Evolutionary conservation across 2,888 invertebrate species (phyloP).

Genomic region (Halictus quadricinctus): DNA sequence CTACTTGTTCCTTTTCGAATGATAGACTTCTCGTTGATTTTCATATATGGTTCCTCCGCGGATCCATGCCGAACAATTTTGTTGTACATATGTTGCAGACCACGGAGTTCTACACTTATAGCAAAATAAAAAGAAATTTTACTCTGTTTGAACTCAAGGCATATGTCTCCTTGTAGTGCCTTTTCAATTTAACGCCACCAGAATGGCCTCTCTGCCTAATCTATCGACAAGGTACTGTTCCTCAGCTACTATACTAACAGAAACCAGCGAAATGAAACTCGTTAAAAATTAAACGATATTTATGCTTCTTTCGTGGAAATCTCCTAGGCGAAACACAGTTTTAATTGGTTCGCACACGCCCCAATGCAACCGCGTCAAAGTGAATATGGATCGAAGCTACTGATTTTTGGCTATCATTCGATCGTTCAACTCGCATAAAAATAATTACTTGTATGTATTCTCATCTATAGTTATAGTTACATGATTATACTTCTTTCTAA

Average conservation of each 20-base stretch:
- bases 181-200: neutral
- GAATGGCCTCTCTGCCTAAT: neutral
- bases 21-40: constrained; percentile 32
- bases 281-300: constrained; percentile 28
- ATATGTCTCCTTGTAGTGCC: neutral
- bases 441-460: constrained; percentile 64
- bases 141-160: neutral
- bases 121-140: neutral
- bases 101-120: neutral
- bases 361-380: constrained; percentile 28
- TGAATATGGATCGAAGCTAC: constrained; percentile 46
- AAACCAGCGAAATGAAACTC: neutral
- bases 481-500: constrained; percentile 71
- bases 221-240: neutral
- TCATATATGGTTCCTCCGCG: neutral
- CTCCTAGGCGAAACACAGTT: constrained; percentile 33
- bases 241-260: neutral
- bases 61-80: neutral
- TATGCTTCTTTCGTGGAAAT: constrained; percentile 21
- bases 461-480: constrained; percentile 66
- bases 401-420: constrained; percentile 42
- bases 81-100: neutral
- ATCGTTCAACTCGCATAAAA: constrained; percentile 59
- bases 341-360: constrained; percentile 26
- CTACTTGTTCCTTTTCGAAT: neutral